A percentile compares a stretch with the other conserved stretches of the same genome.
These are phyloP conservation scores for Monochamus alternatus DNA, from an alignment of 2,888 invertebrate genomes.

Conservation along the genomic window DNA sequence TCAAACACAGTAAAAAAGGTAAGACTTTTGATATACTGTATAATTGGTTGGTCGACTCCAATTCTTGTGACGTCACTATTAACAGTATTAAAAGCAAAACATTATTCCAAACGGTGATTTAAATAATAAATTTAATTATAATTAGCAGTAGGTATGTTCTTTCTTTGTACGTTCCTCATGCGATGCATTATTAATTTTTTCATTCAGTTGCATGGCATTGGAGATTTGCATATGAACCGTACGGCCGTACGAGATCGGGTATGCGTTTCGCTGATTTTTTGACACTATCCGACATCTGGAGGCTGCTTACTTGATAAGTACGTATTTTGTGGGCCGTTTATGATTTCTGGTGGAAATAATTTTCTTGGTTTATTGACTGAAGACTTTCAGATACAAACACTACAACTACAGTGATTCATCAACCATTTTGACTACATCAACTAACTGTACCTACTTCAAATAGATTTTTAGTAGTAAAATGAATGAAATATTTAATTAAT, in stretches of 20 bases:
- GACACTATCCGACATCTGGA: background rate
- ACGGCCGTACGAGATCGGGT: background rate
- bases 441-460: too few relatives aligned
- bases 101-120: background rate
- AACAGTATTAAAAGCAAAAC: background rate
- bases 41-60: too few relatives aligned
- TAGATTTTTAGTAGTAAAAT: too few relatives aligned
- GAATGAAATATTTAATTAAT: too few relatives aligned
- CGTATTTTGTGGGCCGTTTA: background rate
- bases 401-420: too few relatives aligned
- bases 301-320: background rate
- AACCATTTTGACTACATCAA: too few relatives aligned
- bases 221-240: constrained; percentile 14
- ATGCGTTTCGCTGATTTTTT: background rate
- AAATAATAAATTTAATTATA: constrained; percentile 13
- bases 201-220: constrained; percentile 22
- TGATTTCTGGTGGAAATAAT: background rate
- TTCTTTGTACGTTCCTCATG: constrained; percentile 10
- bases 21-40: too few relatives aligned
- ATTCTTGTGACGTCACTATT: background rate
- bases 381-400: background rate
- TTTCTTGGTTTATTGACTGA: background rate
- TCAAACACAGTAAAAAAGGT: too few relatives aligned
- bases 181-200: constrained; percentile 23
- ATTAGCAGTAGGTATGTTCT: constrained; percentile 9